Conservation (phyloP, 2,888 invertebrate genomes). For the Alcis repandata region DNA sequence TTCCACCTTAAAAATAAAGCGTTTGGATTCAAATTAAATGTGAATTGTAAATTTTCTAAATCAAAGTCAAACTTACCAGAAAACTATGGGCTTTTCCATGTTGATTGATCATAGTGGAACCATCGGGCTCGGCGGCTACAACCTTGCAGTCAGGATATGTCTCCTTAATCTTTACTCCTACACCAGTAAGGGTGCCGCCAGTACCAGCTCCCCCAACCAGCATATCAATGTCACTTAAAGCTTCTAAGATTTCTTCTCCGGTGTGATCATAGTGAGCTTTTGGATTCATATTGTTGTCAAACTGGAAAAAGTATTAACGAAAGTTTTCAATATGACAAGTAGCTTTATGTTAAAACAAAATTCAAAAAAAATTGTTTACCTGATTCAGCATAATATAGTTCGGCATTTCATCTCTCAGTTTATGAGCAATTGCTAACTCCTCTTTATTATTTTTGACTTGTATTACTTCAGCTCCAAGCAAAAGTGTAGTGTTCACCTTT, state of each 20-base stretch:
- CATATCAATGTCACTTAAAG: conserved; percentile 91
- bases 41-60: too few relatives aligned
- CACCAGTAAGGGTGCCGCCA: conserved; percentile 96
- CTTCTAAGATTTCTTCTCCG: conserved; percentile 93
- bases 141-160: conserved; percentile 90
- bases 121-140: conserved; percentile 95
- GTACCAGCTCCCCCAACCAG: conserved; percentile 95
- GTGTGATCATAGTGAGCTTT: conserved; percentile 97
- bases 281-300: conserved; percentile 96
- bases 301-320: conserved; percentile 69
- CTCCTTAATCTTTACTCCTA: conserved; percentile 95
- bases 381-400: conserved; percentile 92
- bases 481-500: conserved; percentile 93
- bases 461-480: conserved; percentile 96
- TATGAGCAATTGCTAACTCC: conserved; percentile 88
- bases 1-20: conserved; percentile 72
- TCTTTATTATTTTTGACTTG: conserved; percentile 87
- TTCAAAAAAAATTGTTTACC: conserved; percentile 70
- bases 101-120: conserved; percentile 88
- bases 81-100: conserved; percentile 70
- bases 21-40: background rate
- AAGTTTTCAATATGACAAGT: conserved; percentile 11
- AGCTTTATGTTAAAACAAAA: background rate
- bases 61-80: conserved; percentile 46
- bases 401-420: conserved; percentile 92